Base-by-base conservation (phyloP, 2,113 vertebrate species). In the Anoura caudifer region DNA sequence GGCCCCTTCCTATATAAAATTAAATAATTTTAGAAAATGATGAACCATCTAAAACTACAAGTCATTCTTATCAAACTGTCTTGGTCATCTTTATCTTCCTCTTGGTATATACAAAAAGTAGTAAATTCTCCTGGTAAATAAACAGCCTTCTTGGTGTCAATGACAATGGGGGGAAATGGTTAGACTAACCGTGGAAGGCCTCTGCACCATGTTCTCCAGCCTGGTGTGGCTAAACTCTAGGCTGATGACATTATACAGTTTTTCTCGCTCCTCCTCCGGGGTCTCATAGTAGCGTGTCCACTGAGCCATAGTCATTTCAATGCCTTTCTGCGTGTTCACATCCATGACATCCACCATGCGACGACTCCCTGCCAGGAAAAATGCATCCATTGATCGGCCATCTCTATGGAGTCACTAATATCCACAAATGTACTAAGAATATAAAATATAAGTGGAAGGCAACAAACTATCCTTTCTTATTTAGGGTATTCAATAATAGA, bases 271-370 rank as follows among this genome's bases (percentile, higher is more conserved):
- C 0, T 99, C 99, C 47, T 99, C 99, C 0, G 99, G 99, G 0
- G 99, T 99, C 94, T 99, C 99, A 2, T 99, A 99, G 98, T 99
- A 99, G 54, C 99, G 99, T 16, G 99, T 98, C 99, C 99, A 99
- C 98, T 99, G 99, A 0, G 99, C 99, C 99, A 99, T 99, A 19
- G 99, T 99, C 99, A 99, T 99, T 98, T 99, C 99, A 0, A 99
- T 99, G 84, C 99, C 99, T 94, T 99, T 99, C 98, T 99, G 99
- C 0, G 99, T 99, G 98, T 99, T 99, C 93, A 99, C 99, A 5
- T 99, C 99, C 99, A 99, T 99, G 96, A 99, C 99, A 0, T 99
- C 99, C 65, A 99, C 99, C 98, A 99, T 99, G 56, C 99, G 98
- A 50, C 99, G 98, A 98, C 99, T 99, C 96, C 99, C 99, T 99